phyloP scores from a whole-genome alignment of 2,888 invertebrate genomes.

The Mylabris sibirica region DNA sequence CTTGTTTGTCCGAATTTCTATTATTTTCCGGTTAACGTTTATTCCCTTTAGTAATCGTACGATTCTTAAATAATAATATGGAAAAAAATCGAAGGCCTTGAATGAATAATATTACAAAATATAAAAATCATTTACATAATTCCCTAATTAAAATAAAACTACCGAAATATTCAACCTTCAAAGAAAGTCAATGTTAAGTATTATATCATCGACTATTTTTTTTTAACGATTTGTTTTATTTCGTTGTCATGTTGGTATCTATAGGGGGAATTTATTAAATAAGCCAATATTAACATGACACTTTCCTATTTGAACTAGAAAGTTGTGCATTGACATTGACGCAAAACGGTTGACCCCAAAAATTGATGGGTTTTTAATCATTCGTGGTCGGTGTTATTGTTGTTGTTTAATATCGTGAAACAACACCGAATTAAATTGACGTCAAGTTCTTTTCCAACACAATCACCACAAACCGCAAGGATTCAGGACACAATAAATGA shows the following conservation, averaged over 20 bases:
- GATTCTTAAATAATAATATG: conserved; percentile 31
- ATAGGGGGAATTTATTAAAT: neutral
- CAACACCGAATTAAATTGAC: neutral
- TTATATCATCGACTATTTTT: conserved; percentile 38
- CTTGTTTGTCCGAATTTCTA: conserved; percentile 35
- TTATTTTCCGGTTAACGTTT: conserved; percentile 44
- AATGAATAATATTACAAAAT: conserved; percentile 28
- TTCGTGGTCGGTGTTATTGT: too few species aligned
- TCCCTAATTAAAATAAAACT: conserved; percentile 19
- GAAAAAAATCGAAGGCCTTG: conserved; percentile 41
- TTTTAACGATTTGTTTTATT: neutral
- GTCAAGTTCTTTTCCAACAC: neutral
- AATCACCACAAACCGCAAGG: conserved; percentile 8
- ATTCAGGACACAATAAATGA: conserved; percentile 6
- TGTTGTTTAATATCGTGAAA: neutral
- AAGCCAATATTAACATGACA: conserved; percentile 6
- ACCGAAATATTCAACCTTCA: conserved; percentile 28
- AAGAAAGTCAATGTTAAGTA: conserved; percentile 37
- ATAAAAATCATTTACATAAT: conserved; percentile 22
- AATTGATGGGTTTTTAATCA: neutral
- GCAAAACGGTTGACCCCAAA: conserved; percentile 22
- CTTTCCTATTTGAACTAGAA: conserved; percentile 26
- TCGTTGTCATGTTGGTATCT: neutral
- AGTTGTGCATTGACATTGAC: conserved; percentile 25
- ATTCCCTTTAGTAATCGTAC: conserved; percentile 43